phyloP scores from a whole-genome alignment of 2,797 vertebrate species.

The Harpagifer antarcticus region DNA sequence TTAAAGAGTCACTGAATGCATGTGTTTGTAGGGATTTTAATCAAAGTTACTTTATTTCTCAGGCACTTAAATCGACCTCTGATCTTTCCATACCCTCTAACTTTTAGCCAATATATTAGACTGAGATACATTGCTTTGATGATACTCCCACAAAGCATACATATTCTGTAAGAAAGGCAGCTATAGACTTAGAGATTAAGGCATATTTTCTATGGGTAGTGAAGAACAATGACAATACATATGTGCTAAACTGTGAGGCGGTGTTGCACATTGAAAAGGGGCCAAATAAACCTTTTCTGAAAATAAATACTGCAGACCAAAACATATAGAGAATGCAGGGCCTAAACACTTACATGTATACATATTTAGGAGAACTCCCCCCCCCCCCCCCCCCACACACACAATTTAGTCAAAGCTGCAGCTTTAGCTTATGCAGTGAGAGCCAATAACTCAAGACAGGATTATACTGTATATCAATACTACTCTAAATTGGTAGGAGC shows the following conservation, averaged over 20 bases:
- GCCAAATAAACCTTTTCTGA: not conserved
- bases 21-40: constrained; percentile 5
- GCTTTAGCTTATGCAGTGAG: not conserved
- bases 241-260: not conserved
- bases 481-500: constrained; percentile 14
- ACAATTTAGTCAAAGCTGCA: constrained; percentile 16
- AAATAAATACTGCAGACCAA: not conserved
- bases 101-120: not conserved
- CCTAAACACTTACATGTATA: not conserved
- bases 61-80: constrained; percentile 1
- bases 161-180: not conserved
- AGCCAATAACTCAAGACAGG: constrained; percentile 11
- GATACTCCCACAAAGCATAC: not conserved
- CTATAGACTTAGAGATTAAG: not conserved
- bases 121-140: not conserved
- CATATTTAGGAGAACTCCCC: not conserved
- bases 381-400: not conserved
- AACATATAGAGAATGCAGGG: not conserved
- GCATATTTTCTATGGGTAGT: constrained; percentile 8
- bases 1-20: constrained; percentile 31
- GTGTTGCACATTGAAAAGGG: not conserved
- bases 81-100: not conserved
- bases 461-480: constrained; percentile 13
- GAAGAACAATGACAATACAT: constrained; percentile 12
- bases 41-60: constrained; percentile 12